Evolutionary conservation across 2,797 vertebrate genomes (phyloP), one percentile per base, ranked within the genome.

Genomic region (Numenius phaeopus): DNA sequence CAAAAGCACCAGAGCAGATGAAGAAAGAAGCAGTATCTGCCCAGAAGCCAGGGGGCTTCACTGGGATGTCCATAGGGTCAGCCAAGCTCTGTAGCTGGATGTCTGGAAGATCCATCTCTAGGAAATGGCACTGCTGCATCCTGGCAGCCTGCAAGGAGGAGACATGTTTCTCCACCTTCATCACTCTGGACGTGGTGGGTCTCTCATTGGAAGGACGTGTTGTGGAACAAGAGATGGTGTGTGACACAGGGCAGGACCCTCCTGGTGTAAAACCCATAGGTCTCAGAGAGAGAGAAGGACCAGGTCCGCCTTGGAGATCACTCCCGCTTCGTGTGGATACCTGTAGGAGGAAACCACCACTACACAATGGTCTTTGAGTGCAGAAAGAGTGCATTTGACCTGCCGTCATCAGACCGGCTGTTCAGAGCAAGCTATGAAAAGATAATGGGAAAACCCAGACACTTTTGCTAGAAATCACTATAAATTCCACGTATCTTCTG

Each of bases 211-310:
- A 32, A 76, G 54, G 23, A 9, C 0, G 0, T 2, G 14, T 1
- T n/a, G 75, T 46, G 62, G 47, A 52, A 40, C 0, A 1, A 65
- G 30, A 94, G 24, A 4, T 2, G 3, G 29, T 5, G 19, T 2
- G 8, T 37, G 76, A n/a, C 59, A 59, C 5, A 29, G 26, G 54
- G 49, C 44, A 81, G 26, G 40, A 78, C 22, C 10, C 26, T 77
- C 40, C 69, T 52, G 20, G 14, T 14, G 10, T 4, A n/a, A 80
- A 72, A 6, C 24, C 30, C n/a, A 7, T 1, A 39, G 37, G 10
- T 73, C 11, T 67, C 19, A 14, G 64, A 69, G 66, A 55, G 9
- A 27, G 16, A 50, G 62, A 61, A 84, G 59, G 54, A 54, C 5
- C 32, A 37, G 26, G 4, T 7, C 30, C 52, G 20, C 14, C 19